Conservation (phyloP, 2,888 invertebrate species). For the Drosophila prostipennis region DNA sequence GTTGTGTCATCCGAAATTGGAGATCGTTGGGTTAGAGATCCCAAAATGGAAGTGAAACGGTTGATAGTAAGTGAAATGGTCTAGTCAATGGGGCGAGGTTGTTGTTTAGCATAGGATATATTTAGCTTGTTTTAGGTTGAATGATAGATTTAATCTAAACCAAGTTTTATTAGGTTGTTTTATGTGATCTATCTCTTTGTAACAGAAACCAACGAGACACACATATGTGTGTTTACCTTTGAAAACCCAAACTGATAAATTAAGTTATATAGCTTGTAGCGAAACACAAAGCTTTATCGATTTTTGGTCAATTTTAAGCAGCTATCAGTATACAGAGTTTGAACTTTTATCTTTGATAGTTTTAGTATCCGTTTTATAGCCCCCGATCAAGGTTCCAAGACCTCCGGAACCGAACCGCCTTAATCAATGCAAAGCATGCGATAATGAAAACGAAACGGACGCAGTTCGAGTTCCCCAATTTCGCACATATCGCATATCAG, state of each 20-base stretch:
- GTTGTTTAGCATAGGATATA: too few relatives aligned
- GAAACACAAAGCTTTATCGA: neutral
- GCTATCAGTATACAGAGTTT: neutral
- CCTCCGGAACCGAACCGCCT: slow-evolving; percentile 1
- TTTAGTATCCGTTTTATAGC: slow-evolving; percentile 4
- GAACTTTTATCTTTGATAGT: slow-evolving; percentile 1
- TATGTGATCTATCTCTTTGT: too few relatives aligned
- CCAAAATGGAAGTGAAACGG: neutral
- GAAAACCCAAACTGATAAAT: neutral
- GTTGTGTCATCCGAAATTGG: slow-evolving; percentile 48
- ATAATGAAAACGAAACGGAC: neutral
- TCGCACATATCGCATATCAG: neutral
- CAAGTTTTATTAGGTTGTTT: too few relatives aligned
- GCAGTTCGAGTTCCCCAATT: neutral
- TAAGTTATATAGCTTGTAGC: neutral
- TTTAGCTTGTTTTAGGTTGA: too few relatives aligned
- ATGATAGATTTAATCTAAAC: too few relatives aligned
- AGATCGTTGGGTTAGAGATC: neutral
- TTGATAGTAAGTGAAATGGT: neutral
- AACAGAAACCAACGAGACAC: too few relatives aligned
- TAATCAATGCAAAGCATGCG: neutral
- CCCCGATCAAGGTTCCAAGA: neutral
- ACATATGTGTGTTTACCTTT: too few relatives aligned
- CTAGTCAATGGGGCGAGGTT: too few relatives aligned
- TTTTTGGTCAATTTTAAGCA: neutral